Percentiles rank a stretch among this genome's conserved stretches.
Evolutionary conservation across 2,888 invertebrate genomes (phyloP).

Genomic region (Helicoverpa assulta): DNA sequence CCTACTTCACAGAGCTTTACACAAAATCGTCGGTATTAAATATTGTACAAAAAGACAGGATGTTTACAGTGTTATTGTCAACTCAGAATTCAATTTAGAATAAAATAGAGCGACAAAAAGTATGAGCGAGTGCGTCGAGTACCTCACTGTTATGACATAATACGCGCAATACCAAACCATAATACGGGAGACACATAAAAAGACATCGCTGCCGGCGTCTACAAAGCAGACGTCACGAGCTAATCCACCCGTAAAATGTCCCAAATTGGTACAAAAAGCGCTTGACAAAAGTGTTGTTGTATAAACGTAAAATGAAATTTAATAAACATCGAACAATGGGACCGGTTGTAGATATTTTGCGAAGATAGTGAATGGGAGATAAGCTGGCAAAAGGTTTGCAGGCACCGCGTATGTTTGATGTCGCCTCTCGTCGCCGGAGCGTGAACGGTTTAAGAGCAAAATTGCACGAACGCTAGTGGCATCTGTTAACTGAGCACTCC

Average conservation of each 20-base stretch:
- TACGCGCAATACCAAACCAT: constrained; percentile 88
- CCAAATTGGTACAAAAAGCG: constrained; percentile 86
- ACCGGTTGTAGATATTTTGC: constrained; percentile 84
- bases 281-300: constrained; percentile 90
- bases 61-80: constrained; percentile 87
- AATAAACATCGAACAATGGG: constrained; percentile 88
- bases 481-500: constrained; percentile 87
- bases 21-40: constrained; percentile 64
- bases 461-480: constrained; percentile 86
- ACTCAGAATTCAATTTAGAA: constrained; percentile 86
- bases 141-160: constrained; percentile 89
- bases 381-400: constrained; percentile 89
- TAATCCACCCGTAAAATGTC: constrained; percentile 90
- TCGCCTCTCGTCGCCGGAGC: constrained; percentile 87
- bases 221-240: constrained; percentile 83
- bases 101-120: constrained; percentile 81
- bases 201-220: constrained; percentile 82
- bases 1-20: constrained; percentile 35
- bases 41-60: constrained; percentile 83
- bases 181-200: constrained; percentile 83
- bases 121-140: constrained; percentile 79
- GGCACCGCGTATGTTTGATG: constrained; percentile 88
- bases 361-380: constrained; percentile 88
- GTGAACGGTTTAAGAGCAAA: constrained; percentile 88
- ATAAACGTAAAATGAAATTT: constrained; percentile 90